A percentile compares a stretch with the other conserved stretches of the same genome.
phyloP scores from a whole-genome alignment of 1,140 invertebrate species.

The Aleiodes sp. region DNA sequence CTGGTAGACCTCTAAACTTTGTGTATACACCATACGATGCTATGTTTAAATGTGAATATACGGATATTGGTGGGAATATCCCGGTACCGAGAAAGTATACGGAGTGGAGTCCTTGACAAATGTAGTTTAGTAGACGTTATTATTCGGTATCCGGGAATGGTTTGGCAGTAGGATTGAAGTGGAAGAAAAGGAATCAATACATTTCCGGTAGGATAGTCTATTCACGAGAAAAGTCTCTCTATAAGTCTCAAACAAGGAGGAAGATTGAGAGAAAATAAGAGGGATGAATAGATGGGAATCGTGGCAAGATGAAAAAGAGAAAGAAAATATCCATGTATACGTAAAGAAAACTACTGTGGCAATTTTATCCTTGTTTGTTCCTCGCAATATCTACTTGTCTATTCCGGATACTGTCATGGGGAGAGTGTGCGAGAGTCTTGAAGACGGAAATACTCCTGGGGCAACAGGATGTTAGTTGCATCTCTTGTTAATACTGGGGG shows the following conservation, averaged over 20 bases:
- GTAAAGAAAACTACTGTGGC: constrained; percentile 8
- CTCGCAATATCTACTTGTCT: neutral
- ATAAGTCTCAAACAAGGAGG: neutral
- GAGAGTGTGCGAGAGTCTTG: neutral
- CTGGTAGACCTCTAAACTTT: neutral
- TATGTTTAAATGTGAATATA: neutral
- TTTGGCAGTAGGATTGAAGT: too few species aligned
- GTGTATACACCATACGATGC: neutral
- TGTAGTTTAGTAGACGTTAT: constrained; percentile 20
- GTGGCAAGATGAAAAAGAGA: neutral
- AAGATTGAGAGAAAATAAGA: neutral
- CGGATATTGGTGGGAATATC: neutral
- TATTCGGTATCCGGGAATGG: constrained; percentile 12
- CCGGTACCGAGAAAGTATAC: neutral
- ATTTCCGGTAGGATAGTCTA: constrained; percentile 8
- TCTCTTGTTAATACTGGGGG: neutral
- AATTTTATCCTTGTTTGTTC: neutral
- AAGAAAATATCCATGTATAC: constrained; percentile 6
- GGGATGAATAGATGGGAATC: neutral
- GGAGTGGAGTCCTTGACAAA: constrained; percentile 8
- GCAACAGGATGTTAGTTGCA: constrained; percentile 11
- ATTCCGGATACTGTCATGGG: constrained; percentile 6
- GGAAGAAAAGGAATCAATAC: constrained; percentile 18
- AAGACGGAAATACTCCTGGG: neutral
- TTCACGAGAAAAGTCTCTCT: neutral